Evolutionary conservation across 2,888 invertebrate genomes (phyloP).

Genomic region (Aporophyla lueneburgensis): DNA sequence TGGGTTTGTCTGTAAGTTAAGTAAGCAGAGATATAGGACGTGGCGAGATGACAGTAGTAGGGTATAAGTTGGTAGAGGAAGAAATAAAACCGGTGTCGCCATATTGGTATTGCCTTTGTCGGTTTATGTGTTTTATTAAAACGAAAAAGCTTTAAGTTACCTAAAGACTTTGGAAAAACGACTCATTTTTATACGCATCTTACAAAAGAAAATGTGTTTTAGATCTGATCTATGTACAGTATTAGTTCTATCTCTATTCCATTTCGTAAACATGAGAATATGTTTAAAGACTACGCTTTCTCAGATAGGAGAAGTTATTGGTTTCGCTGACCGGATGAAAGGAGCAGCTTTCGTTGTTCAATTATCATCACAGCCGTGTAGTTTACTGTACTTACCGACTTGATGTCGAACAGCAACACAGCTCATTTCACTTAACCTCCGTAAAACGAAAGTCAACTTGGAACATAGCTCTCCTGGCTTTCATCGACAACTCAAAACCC

Average conservation of each 20-base stretch:
- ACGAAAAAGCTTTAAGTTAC: not conserved
- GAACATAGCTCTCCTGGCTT: slow-evolving; percentile 46
- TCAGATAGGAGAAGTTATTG: not conserved
- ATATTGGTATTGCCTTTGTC: no score
- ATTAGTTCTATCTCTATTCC: no score
- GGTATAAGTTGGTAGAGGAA: not conserved
- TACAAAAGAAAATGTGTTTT: not conserved
- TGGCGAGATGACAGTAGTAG: not conserved
- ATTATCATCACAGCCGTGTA: not conserved
- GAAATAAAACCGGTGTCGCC: not conserved
- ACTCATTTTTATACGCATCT: not conserved
- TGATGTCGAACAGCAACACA: not conserved
- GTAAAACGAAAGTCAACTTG: slow-evolving; percentile 51
- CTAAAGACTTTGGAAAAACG: not conserved
- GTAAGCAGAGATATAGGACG: slow-evolving; percentile 25
- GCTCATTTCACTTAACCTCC: slow-evolving; percentile 43
- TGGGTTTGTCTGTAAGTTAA: slow-evolving; percentile 40
- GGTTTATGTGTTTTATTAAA: not conserved
- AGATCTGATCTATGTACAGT: no score
- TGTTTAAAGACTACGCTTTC: not conserved
- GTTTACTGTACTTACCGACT: not conserved
- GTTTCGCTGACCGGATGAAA: not conserved
- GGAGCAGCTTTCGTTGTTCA: not conserved
- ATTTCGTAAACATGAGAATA: not conserved
- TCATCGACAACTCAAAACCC: slow-evolving; percentile 46